These are phyloP conservation scores for Vanessa atalanta DNA, from an alignment of 1,140 invertebrate species.

Conservation along the genomic window DNA sequence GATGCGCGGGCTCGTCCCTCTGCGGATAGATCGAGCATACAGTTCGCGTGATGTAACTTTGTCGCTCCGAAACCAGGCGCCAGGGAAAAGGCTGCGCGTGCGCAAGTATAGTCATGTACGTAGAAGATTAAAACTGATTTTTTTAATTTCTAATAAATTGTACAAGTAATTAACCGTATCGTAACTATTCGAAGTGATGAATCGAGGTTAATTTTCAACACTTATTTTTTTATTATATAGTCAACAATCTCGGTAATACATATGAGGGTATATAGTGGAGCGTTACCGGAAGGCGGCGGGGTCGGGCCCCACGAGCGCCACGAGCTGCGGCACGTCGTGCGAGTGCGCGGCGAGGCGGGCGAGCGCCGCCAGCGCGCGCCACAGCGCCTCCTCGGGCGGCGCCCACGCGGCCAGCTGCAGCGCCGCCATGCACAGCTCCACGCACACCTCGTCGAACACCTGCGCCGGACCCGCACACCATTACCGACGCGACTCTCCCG, in stretches of 20 bases:
- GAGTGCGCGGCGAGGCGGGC: constrained; percentile 90
- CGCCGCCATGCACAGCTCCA: constrained; percentile 95
- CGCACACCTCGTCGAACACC: constrained; percentile 96
- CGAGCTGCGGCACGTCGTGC: constrained; percentile 91
- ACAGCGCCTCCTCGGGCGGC: constrained; percentile 90
- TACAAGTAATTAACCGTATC: too few relatives aligned
- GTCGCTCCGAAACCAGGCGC: too few relatives aligned
- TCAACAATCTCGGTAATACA: too few relatives aligned
- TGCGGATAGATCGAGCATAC: constrained; percentile 34
- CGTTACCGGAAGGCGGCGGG: constrained; percentile 86
- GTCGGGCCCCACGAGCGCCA: constrained; percentile 96
- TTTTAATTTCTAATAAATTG: too few relatives aligned
- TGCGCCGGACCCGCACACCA: constrained; percentile 55
- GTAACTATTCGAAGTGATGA: too few relatives aligned
- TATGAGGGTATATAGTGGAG: too few relatives aligned
- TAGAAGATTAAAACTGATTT: too few relatives aligned
- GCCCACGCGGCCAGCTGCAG: constrained; percentile 92
- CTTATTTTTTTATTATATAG: too few relatives aligned
- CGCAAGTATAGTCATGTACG: too few relatives aligned
- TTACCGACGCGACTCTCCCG: too few relatives aligned
- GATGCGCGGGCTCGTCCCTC: constrained; percentile 88
- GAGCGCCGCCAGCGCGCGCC: constrained; percentile 89
- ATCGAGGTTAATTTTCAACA: too few relatives aligned
- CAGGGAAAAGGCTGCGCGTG: too few relatives aligned
- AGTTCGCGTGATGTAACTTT: not conserved